A percentile compares a stretch with the other conserved stretches of the same genome.
phyloP scores from a whole-genome alignment of 2,797 vertebrate species.

The Columba guinea region DNA sequence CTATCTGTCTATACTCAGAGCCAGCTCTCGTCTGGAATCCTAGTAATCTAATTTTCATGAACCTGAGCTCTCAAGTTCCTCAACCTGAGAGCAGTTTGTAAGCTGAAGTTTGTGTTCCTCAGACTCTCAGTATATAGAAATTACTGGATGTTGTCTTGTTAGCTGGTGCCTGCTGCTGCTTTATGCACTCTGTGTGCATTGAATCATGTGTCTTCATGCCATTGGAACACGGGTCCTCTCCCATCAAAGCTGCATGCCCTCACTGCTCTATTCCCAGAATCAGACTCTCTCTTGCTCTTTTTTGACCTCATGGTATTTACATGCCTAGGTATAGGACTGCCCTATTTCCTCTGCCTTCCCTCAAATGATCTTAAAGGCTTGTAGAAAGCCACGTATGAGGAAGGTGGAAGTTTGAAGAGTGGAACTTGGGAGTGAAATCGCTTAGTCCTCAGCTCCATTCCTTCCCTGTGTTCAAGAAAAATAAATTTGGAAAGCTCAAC shows the following conservation, averaged over 20 bases:
- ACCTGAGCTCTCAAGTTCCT: constrained; percentile 19
- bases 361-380: neutral
- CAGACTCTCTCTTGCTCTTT: neutral
- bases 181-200: neutral
- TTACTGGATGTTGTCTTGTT: constrained; percentile 12
- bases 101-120: constrained; percentile 3
- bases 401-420: neutral
- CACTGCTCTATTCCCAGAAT: neutral
- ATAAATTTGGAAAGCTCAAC: neutral
- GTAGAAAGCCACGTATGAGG: neutral
- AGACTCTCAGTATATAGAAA: neutral
- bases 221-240: neutral
- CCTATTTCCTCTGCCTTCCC: neutral
- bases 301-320: neutral
- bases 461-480: neutral
- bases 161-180: neutral
- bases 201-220: neutral
- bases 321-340: neutral
- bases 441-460: neutral
- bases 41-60: constrained; percentile 66
- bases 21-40: constrained; percentile 31
- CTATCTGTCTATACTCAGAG: constrained; percentile 2
- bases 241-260: neutral
- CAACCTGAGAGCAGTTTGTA: neutral
- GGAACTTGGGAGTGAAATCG: neutral